Evolutionary conservation across 2,888 invertebrate species (phyloP), one percentile per base, ranked within the genome.

Genomic region (Caenorhabditis doughertyi): DNA sequence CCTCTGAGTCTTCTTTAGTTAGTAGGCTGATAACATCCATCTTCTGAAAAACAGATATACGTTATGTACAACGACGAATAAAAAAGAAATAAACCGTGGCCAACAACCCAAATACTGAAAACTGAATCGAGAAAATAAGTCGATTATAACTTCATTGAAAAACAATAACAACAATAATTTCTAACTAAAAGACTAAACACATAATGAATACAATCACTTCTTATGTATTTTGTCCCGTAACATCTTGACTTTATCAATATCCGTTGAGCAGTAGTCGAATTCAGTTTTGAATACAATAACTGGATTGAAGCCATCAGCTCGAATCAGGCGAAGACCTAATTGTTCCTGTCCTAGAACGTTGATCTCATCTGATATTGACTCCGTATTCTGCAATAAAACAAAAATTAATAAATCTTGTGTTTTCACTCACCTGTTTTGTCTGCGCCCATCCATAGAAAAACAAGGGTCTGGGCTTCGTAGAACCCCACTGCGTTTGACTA

Each of bases 391-490:
- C 35, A 70, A 56, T 39, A 13, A 5, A 39, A 13, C 16, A 39
- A 32, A 32, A 32, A 32, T 32, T 32, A 32, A 9, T 32, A 42
- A 13, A 42, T 3, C 3, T 7, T 42, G 3, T 13, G 13, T 3
- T 42, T 13, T 8, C 3, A 3, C 18, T 47, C 16, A 72, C 67
- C 27, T 58, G 73, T 60, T 68, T 72, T 2, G 73, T 62, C 13
- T 82, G 79, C 44, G 18, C 42, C 80, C 80, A 83, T 32, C 71
- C 67, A 13, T 67, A 80, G 53, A 64, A 83, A 18, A 83, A 58
- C 0, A 83, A 1, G 1, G 83, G 80, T 51, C 55, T 65, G 0
- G 83, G 80, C 49, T 67, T 72, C 18, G 7, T 44, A 8, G 47
- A 32, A 0, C 49, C 62, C 83, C 83, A 83, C 42, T 83, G 67